A percentile compares a stretch with the other conserved stretches of the same genome.
phyloP scores from a whole-genome alignment of 2,888 invertebrate genomes.

The Eupelmus urozonus region DNA sequence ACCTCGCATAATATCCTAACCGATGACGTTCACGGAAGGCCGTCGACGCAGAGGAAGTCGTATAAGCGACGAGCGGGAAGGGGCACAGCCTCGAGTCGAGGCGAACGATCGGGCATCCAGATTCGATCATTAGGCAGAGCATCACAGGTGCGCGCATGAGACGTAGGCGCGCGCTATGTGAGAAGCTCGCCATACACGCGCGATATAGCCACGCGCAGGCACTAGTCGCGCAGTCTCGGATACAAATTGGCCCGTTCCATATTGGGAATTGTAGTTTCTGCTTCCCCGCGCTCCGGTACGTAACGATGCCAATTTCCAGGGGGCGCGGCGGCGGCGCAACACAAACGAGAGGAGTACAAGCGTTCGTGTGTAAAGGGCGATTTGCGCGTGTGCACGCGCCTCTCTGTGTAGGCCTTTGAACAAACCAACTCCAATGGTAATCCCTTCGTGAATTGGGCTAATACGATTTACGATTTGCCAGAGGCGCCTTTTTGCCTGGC shows the following conservation, averaged over 20 bases:
- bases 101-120: constrained; percentile 55
- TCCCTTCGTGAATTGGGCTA: neutral
- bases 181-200: neutral
- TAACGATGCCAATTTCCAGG: constrained; percentile 67
- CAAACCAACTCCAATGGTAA: too few species aligned
- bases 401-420: neutral
- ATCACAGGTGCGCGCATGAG: too few species aligned
- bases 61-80: constrained; percentile 18
- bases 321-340: neutral
- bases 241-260: constrained; percentile 67
- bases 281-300: neutral
- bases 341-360: too few species aligned
- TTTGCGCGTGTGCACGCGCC: too few species aligned
- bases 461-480: neutral
- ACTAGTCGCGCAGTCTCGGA: constrained; percentile 26
- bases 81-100: too few species aligned
- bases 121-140: constrained; percentile 62
- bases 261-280: constrained; percentile 64
- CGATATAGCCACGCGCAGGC: constrained; percentile 1
- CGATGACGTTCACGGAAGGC: too few species aligned
- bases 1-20: too few species aligned
- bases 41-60: constrained; percentile 38
- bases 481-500: too few species aligned
- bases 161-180: too few species aligned
- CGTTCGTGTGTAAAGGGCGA: too few species aligned